phyloP scores from a whole-genome alignment of 2,888 invertebrate genomes.

The Physocephala rufipes region DNA sequence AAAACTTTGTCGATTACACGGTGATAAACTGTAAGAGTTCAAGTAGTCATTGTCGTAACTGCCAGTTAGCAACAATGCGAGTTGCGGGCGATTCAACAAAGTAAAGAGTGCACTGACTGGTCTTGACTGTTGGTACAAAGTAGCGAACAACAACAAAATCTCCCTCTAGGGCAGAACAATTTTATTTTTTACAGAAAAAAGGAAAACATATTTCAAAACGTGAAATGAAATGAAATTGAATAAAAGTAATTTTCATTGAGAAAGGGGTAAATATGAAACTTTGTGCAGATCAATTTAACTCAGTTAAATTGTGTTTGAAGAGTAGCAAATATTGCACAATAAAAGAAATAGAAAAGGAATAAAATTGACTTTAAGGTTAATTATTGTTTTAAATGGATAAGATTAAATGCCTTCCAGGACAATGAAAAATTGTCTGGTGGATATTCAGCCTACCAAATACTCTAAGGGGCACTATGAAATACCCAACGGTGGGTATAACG shows the following conservation, averaged over 20 bases:
- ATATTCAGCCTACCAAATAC: no score
- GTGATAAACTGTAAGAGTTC: conserved; percentile 5
- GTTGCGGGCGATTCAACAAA: background rate
- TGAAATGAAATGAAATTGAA: background rate
- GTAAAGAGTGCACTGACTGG: background rate
- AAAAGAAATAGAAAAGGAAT: no score
- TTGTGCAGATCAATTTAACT: no score
- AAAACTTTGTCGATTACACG: conserved; percentile 32
- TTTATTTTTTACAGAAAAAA: background rate
- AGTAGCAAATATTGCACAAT: no score
- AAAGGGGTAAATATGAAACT: background rate
- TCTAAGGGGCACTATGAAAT: no score
- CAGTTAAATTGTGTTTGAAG: no score
- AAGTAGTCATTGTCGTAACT: no score
- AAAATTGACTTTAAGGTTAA: no score
- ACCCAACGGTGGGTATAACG: no score
- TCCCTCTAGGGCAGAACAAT: background rate
- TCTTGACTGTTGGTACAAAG: background rate
- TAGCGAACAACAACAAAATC: background rate
- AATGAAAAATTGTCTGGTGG: no score
- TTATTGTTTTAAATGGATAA: no score
- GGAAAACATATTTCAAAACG: background rate
- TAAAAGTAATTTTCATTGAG: background rate
- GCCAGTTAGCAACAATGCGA: background rate
- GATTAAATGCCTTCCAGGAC: no score